Conservation (phyloP, 2,113 vertebrate genomes). For the Podilymbus podiceps region DNA sequence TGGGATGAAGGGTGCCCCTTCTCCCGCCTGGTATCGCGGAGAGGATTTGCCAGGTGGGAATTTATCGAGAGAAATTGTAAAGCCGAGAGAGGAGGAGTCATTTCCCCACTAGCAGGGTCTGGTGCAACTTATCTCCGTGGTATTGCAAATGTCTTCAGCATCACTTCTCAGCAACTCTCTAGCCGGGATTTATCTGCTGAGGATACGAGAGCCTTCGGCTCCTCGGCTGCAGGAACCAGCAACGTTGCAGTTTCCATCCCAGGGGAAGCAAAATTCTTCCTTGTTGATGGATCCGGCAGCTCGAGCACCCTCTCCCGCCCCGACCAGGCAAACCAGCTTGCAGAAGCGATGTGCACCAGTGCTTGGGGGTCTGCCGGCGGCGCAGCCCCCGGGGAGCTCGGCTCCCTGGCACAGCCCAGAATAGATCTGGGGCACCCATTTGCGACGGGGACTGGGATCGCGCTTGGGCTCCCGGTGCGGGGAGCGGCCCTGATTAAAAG, state of each 20-base stretch:
- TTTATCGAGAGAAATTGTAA: neutral
- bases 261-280: neutral
- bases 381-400: neutral
- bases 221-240: neutral
- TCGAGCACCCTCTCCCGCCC: neutral
- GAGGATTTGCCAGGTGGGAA: neutral
- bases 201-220: neutral
- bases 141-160: neutral
- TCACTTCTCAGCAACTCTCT: accelerated
- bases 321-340: accelerated
- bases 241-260: neutral
- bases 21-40: neutral
- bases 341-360: accelerated
- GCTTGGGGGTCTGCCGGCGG: accelerated
- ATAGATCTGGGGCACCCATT: slow-evolving; percentile 59
- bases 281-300: neutral
- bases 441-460: neutral
- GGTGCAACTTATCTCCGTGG: accelerated
- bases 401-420: neutral
- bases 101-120: neutral
- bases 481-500: slow-evolving; percentile 36
- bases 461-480: neutral
- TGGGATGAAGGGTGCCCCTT: neutral
- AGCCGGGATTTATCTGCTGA: neutral
- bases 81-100: neutral